These are phyloP conservation scores for Pan troglodytes DNA, from an alignment of 2,113 vertebrate genomes.

Conservation along the genomic window NHGRI_mPanTro3-v2.1_pri NC_072403.2:22508501-22509000, in stretches of 20 bases:
- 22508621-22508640: too few relatives aligned
- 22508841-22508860: not conserved
- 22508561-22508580: too few relatives aligned
- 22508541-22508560: too few relatives aligned
- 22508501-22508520: too few relatives aligned
- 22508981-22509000: not conserved
- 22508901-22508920: not conserved
- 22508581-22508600: too few relatives aligned
- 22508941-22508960: not conserved
- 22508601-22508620: too few relatives aligned
- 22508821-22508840: not conserved
- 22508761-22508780: not conserved
- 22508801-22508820: accelerated
- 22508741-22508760: too few relatives aligned
- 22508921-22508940: not conserved
- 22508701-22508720: too few relatives aligned
- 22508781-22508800: accelerated
- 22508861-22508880: not conserved
- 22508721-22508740: too few relatives aligned
- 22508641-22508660: too few relatives aligned
- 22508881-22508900: not conserved
- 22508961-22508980: not conserved
- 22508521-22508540: not conserved
- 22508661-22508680: too few relatives aligned
- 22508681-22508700: too few relatives aligned